phyloP scores from a whole-genome alignment of 2,113 vertebrate species.

The Collichthys lucidus region DNA sequence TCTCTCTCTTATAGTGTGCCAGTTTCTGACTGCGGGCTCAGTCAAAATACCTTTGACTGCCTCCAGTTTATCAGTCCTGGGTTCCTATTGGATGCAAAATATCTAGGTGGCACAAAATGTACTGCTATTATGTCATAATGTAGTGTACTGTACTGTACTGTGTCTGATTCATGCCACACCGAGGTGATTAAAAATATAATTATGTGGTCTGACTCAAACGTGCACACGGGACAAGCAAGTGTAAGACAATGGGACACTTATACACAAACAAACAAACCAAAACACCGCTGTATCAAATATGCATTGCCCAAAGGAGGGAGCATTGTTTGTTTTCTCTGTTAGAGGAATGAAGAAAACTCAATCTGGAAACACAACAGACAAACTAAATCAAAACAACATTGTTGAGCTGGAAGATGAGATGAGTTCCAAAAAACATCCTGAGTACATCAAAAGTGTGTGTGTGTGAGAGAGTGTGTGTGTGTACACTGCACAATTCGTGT shows the following conservation, averaged over 20 bases:
- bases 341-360: constrained; percentile 24
- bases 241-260: not conserved
- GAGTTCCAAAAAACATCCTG: not conserved
- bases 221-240: not conserved
- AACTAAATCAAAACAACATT: constrained; percentile 37
- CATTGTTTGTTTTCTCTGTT: not conserved
- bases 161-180: constrained; percentile 25
- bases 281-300: not conserved
- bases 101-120: not conserved
- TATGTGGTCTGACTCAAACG: not conserved
- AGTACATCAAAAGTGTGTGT: not conserved
- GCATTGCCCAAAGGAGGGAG: not conserved
- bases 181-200: constrained; percentile 3
- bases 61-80: not conserved
- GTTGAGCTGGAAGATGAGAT: constrained; percentile 12
- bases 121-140: not conserved
- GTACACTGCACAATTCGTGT: constrained; percentile 17
- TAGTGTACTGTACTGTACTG: not conserved
- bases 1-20: not conserved
- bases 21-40: not conserved
- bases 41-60: not conserved
- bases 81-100: not conserved
- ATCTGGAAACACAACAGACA: not conserved
- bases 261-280: not conserved
- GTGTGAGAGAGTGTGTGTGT: not conserved